phyloP scores from a whole-genome alignment of 1,140 invertebrate genomes.

The Papilio aristodemus region DNA sequence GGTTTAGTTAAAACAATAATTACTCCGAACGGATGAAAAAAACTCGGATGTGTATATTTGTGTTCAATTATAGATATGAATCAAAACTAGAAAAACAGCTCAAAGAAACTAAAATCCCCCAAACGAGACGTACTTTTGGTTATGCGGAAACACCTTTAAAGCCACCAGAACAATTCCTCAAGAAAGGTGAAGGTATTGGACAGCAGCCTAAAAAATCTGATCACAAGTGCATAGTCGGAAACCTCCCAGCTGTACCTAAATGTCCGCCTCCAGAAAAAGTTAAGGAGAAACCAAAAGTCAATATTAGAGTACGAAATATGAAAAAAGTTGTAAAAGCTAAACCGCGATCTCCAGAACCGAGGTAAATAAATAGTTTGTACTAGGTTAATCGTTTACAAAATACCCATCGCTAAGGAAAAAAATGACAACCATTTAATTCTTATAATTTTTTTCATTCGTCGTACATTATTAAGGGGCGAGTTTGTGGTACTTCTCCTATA shows the following conservation, averaged over 20 bases:
- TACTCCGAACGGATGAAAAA: neutral
- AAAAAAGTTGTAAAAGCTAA: conserved; percentile 77
- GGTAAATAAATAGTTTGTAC: conserved; percentile 41
- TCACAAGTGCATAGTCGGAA: conserved; percentile 68
- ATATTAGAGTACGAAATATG: conserved; percentile 82
- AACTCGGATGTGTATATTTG: conserved; percentile 6
- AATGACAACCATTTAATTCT: too few relatives aligned
- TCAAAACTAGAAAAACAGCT: conserved; percentile 67
- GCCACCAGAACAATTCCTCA: conserved; percentile 81
- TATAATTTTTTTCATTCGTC: too few relatives aligned
- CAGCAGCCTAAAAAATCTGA: conserved; percentile 75
- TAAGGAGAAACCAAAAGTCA: conserved; percentile 55
- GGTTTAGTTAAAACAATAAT: too few relatives aligned
- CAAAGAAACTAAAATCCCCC: conserved; percentile 61
- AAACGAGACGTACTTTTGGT: conserved; percentile 81
- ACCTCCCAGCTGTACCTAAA: conserved; percentile 76
- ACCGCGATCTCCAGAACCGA: conserved; percentile 74
- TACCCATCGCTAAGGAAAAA: neutral
- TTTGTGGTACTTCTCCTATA: too few relatives aligned
- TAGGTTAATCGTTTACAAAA: neutral
- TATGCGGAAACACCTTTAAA: conserved; percentile 80
- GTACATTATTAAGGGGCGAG: too few relatives aligned
- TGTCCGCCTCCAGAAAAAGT: conserved; percentile 51
- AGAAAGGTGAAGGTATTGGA: conserved; percentile 80
- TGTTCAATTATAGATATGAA: conserved; percentile 55